These are phyloP conservation scores for Muscidifurax raptorellus DNA, from an alignment of 1,140 invertebrate genomes.

Conservation along the genomic window DNA sequence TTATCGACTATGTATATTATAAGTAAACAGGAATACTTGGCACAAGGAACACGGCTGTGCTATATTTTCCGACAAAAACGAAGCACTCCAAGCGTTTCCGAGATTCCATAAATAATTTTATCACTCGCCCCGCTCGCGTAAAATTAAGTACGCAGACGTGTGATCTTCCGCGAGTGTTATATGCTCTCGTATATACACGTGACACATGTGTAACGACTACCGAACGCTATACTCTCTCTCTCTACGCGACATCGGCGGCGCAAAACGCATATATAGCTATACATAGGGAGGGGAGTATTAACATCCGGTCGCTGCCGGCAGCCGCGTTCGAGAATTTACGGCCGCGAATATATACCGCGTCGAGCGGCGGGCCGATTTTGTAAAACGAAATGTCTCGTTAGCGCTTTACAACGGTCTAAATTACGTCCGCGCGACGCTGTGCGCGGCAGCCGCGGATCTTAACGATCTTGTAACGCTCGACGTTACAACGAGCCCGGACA, in stretches of 20 bases:
- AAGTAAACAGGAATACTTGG: too few species aligned
- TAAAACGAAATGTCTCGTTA: slow-evolving; percentile 73
- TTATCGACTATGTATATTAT: background rate
- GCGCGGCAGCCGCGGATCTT: slow-evolving; percentile 62
- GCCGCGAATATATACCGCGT: slow-evolving; percentile 59
- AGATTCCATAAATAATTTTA: slow-evolving; percentile 27
- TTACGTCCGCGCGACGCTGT: slow-evolving; percentile 57
- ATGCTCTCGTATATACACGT: background rate
- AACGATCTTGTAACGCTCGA: slow-evolving; percentile 62
- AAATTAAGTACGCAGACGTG: slow-evolving; percentile 7
- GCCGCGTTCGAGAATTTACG: slow-evolving; percentile 63
- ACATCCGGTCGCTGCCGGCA: slow-evolving; percentile 64
- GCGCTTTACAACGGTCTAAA: slow-evolving; percentile 72
- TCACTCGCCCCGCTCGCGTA: slow-evolving; percentile 10
- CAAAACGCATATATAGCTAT: slow-evolving; percentile 17
- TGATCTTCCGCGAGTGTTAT: slow-evolving; percentile 4
- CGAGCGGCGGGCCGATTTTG: slow-evolving; percentile 66
- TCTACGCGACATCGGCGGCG: slow-evolving; percentile 14
- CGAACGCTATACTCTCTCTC: background rate
- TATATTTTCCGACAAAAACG: background rate
- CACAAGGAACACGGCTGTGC: too few species aligned
- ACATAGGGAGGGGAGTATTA: slow-evolving; percentile 63
- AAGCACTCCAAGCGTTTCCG: background rate
- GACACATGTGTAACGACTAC: slow-evolving; percentile 35
- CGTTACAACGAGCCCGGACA: slow-evolving; percentile 50